Conservation (phyloP, 2,797 vertebrate species). For the Leucoraja ocellata region DNA sequence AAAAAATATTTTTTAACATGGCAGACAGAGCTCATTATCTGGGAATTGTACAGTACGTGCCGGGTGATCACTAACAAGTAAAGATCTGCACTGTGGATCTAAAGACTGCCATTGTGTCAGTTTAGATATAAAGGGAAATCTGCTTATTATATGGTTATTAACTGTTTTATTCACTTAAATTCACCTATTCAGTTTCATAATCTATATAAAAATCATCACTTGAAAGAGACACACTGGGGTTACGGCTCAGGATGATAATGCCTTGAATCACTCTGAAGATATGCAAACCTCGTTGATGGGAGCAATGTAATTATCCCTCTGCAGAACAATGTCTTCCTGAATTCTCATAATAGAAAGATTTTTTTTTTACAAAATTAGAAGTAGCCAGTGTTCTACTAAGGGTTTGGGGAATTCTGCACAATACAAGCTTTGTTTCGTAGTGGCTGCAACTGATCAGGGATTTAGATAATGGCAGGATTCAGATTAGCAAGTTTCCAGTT, state of each 20-base stretch:
- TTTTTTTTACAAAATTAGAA: neutral
- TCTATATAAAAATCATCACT: neutral
- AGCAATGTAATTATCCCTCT: neutral
- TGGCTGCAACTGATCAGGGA: neutral
- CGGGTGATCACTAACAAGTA: neutral
- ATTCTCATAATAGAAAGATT: neutral
- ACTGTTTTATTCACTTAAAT: neutral
- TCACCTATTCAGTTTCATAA: neutral
- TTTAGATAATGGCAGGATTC: neutral
- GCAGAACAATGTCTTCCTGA: conserved; percentile 8
- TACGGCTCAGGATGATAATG: neutral
- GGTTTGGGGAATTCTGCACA: neutral
- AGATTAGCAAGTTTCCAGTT: neutral
- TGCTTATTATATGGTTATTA: neutral
- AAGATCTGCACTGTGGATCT: neutral
- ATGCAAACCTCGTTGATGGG: neutral
- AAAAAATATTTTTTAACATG: neutral
- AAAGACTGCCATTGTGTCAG: neutral
- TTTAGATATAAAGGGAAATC: neutral
- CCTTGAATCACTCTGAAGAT: neutral
- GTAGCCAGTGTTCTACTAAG: neutral
- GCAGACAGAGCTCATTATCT: neutral
- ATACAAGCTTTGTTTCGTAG: neutral
- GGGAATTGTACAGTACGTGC: neutral
- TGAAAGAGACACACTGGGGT: neutral